Evolutionary conservation across 2,113 vertebrate species (phyloP).

Genomic region (Paramisgurnus dabryanus): DNA sequence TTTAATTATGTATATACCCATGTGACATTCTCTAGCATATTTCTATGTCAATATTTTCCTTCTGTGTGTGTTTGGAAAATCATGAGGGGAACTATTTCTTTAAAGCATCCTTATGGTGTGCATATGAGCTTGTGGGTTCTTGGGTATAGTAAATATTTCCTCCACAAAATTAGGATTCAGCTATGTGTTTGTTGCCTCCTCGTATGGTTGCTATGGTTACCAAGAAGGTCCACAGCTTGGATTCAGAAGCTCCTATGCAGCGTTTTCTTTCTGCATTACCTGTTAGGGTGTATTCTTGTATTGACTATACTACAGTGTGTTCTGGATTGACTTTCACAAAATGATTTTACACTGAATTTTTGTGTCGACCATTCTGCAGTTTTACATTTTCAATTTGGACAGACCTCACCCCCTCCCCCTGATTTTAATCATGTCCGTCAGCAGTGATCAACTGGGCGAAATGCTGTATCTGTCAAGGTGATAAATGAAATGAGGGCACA

Average conservation of each 20-base stretch:
- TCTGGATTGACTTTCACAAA: not conserved
- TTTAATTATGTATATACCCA: too few species aligned
- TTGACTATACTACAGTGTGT: not conserved
- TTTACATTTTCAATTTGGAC: constrained; percentile 15
- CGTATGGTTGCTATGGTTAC: constrained; percentile 62
- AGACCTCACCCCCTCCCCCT: not conserved
- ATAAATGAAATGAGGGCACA: constrained; percentile 15
- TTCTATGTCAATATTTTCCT: too few species aligned
- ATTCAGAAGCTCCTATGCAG: not conserved
- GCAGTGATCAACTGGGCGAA: constrained; percentile 4
- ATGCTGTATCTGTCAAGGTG: constrained; percentile 19
- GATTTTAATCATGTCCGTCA: not conserved
- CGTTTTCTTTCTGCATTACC: not conserved
- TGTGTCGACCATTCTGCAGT: not conserved
- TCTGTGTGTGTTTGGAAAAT: not conserved
- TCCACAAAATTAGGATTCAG: constrained; percentile 18
- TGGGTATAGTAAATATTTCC: constrained; percentile 26
- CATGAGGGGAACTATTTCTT: not conserved
- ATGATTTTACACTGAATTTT: not conserved
- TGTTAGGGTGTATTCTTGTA: not conserved
- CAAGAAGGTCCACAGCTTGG: constrained; percentile 7
- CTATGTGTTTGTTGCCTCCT: constrained; percentile 22
- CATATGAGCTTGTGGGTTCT: constrained; percentile 1
- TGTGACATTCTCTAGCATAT: too few species aligned
- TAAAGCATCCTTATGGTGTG: not conserved